Evolutionary conservation across 2,888 invertebrate species (phyloP).

Genomic region (Brenthis ino): DNA sequence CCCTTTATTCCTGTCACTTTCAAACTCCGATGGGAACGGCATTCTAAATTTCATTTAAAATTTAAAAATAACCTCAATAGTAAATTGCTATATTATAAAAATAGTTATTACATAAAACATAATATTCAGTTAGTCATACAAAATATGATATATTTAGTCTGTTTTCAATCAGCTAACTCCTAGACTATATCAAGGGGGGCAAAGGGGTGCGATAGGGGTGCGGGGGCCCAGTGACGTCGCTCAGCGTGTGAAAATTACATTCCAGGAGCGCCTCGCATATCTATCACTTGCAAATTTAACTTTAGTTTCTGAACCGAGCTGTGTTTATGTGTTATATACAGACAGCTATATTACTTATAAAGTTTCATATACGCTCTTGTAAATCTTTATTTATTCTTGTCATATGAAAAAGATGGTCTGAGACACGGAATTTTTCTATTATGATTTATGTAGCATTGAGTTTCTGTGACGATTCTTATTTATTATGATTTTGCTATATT

Average conservation of each 20-base stretch:
- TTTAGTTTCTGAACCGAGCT: conserved; percentile 66
- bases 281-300: conserved; percentile 83
- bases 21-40: no score
- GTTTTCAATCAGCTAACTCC: conserved; percentile 16
- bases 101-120: no score
- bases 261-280: conserved; percentile 80
- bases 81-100: no score
- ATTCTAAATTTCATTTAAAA: no score
- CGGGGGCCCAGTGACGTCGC: conserved; percentile 67
- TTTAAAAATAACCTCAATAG: no score
- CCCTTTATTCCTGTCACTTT: no score
- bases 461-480: no score
- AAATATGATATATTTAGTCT: background rate
- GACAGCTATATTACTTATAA: conserved; percentile 9
- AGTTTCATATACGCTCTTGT: conserved; percentile 3
- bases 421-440: no score
- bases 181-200: conserved; percentile 29
- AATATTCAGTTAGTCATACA: no score
- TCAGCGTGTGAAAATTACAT: conserved; percentile 82
- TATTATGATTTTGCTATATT: no score
- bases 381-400: conserved; percentile 29
- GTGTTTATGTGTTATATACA: conserved; percentile 37
- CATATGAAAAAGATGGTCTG: background rate
- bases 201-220: conserved; percentile 41
- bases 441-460: no score